phyloP scores from a whole-genome alignment of 2,113 vertebrate species.

The Sylvietta virens region DNA sequence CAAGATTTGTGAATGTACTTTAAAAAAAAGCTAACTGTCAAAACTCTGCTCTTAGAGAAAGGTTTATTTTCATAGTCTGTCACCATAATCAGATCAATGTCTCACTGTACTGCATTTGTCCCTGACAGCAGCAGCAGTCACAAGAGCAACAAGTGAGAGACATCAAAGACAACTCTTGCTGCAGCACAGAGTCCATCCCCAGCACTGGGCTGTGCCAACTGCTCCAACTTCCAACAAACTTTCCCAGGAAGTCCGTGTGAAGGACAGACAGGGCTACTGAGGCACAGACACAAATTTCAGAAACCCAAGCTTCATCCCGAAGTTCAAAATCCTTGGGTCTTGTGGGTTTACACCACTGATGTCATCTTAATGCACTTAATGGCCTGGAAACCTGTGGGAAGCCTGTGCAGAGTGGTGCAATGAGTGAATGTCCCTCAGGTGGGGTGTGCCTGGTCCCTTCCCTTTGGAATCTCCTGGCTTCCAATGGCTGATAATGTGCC shows the following conservation, averaged over 20 bases:
- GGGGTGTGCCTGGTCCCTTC: no score
- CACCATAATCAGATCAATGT: not conserved
- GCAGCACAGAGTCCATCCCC: not conserved
- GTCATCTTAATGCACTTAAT: not conserved
- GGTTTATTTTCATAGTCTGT: slow-evolving; percentile 16
- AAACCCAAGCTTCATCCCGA: not conserved
- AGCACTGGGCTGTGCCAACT: not conserved
- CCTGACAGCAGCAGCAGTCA: not conserved
- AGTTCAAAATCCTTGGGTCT: not conserved
- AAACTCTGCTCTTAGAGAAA: not conserved
- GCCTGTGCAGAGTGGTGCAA: not conserved
- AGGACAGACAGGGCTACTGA: not conserved
- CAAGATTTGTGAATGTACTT: not conserved
- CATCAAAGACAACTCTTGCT: not conserved
- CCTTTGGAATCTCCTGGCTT: not conserved
- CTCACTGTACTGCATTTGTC: not conserved
- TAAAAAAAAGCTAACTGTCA: not conserved
- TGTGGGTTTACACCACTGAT: not conserved
- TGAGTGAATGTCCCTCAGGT: not conserved
- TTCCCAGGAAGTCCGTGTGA: not conserved
- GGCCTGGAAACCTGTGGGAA: not conserved
- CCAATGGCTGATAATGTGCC: not conserved
- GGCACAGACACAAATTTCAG: not conserved
- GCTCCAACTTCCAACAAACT: not conserved
- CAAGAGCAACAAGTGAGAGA: not conserved